A percentile compares a stretch with the other conserved stretches of the same genome.
phyloP scores from a whole-genome alignment of 2,888 invertebrate species.

The Limnephilus rhombicus region DNA sequence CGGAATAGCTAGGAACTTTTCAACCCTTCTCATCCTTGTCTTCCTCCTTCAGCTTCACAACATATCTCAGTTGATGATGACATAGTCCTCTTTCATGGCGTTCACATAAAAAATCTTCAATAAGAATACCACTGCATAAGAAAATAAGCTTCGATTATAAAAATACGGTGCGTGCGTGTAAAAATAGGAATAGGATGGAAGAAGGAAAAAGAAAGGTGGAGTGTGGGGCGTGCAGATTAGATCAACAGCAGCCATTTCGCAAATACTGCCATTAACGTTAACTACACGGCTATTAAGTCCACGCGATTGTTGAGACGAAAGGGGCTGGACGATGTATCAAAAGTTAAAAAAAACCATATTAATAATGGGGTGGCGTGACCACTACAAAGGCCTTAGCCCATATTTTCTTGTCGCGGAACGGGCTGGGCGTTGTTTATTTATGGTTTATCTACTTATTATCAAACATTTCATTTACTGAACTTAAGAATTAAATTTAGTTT shows the following conservation, averaged over 20 bases:
- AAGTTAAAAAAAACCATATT: slow-evolving; percentile 10
- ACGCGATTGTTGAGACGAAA: slow-evolving; percentile 27
- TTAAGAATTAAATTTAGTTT: neutral
- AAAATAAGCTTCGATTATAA: neutral
- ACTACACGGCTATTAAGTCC: slow-evolving; percentile 37
- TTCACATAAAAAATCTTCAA: too few species aligned
- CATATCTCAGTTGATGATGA: too few species aligned
- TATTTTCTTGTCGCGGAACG: neutral
- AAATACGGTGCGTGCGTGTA: neutral
- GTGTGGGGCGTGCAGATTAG: slow-evolving; percentile 25
- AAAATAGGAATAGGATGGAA: neutral
- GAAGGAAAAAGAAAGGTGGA: neutral
- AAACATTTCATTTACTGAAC: neutral
- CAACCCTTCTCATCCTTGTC: too few species aligned
- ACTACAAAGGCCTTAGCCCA: neutral
- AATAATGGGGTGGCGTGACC: neutral
- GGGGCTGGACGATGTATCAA: slow-evolving; percentile 29
- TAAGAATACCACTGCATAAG: neutral
- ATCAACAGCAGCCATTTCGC: slow-evolving; percentile 35
- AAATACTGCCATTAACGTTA: slow-evolving; percentile 35
- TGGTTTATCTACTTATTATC: neutral
- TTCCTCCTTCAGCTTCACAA: too few species aligned
- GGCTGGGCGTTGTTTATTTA: neutral
- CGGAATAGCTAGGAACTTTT: too few species aligned
- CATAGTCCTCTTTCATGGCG: too few species aligned